phyloP scores from a whole-genome alignment of 2,888 invertebrate genomes.

The Protophormia terraenovae region DNA sequence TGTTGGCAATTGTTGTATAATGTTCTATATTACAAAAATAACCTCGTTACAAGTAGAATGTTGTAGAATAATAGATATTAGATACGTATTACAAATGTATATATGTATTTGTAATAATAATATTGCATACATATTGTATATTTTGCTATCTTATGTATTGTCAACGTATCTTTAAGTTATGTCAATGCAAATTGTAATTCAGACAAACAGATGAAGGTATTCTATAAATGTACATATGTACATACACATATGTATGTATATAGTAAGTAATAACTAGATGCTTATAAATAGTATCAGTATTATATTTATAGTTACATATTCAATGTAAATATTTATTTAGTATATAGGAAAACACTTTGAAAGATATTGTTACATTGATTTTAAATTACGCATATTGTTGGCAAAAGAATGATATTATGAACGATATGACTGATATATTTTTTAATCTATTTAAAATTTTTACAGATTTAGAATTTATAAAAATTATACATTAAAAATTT shows the following conservation, averaged over 20 bases:
- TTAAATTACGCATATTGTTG: no score
- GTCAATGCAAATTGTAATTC: conserved; percentile 3
- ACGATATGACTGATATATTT: no score
- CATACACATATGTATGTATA: background rate
- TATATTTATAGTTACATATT: background rate
- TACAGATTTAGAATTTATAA: no score
- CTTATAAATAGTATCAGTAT: background rate
- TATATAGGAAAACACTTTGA: background rate
- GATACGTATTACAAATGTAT: background rate
- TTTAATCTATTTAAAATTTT: no score
- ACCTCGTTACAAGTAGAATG: conserved; percentile 56
- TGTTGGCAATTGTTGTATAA: conserved; percentile 58
- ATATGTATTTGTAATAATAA: conserved; percentile 19
- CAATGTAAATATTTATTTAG: background rate
- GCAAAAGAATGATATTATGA: no score
- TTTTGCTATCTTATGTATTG: background rate
- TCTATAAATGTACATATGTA: no score
- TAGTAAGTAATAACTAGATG: no score
- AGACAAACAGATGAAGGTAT: background rate
- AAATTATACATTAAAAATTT: no score
- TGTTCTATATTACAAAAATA: conserved; percentile 51
- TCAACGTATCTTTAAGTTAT: conserved; percentile 14
- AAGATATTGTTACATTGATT: background rate
- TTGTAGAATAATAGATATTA: conserved; percentile 55
- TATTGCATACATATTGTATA: conserved; percentile 7